Evolutionary conservation across 2,888 invertebrate genomes (phyloP).

Genomic region (Sarcophaga rosellei): DNA sequence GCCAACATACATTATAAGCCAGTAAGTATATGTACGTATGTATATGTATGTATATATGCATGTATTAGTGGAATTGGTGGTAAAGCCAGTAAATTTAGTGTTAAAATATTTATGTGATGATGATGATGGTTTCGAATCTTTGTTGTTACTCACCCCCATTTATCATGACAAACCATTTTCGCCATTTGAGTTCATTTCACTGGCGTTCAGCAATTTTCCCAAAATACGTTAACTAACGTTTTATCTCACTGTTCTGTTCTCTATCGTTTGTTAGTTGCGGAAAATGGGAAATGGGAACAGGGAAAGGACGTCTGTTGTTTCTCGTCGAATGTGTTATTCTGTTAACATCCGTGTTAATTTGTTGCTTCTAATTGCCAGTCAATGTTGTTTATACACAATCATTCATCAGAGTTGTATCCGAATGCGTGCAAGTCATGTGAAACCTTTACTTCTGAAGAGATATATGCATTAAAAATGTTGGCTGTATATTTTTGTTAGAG

Average conservation of each 20-base stretch:
- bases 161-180: neutral
- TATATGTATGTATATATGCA: neutral
- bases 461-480: too few species aligned
- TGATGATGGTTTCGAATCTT: neutral
- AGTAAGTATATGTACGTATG: neutral
- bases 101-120: constrained; percentile 34
- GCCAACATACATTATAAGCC: constrained; percentile 29
- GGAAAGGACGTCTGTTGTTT: too few species aligned
- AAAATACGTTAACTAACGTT: neutral
- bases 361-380: constrained; percentile 66
- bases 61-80: neutral
- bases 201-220: too few species aligned
- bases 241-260: neutral
- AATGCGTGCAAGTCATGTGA: constrained; percentile 19
- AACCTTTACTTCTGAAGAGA: neutral
- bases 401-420: constrained; percentile 57
- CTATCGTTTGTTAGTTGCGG: neutral
- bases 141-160: neutral
- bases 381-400: constrained; percentile 63
- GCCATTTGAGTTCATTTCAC: neutral
- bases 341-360: constrained; percentile 65
- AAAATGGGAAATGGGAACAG: too few species aligned
- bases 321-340: constrained; percentile 23
- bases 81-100: constrained; percentile 34
- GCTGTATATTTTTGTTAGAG: neutral